phyloP scores from a whole-genome alignment of 1,140 invertebrate genomes.

The Cydia pomonella region DNA sequence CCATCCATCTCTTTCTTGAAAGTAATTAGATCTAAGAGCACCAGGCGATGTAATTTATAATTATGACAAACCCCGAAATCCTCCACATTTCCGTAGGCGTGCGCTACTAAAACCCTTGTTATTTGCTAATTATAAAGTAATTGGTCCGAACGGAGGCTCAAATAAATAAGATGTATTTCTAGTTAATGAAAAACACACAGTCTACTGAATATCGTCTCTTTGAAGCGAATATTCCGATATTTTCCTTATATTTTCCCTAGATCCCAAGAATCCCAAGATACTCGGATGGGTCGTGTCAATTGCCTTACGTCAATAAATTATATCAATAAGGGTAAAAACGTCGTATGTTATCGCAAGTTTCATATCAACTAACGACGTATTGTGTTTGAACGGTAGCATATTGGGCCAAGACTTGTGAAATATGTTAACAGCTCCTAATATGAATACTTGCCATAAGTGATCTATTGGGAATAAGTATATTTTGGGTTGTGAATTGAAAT shows the following conservation, averaged over 20 bases:
- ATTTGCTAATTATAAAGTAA: background rate
- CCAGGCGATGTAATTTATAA: background rate
- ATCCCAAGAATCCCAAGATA: background rate
- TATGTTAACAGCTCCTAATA: constrained; percentile 20
- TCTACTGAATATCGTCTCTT: background rate
- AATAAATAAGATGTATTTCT: background rate
- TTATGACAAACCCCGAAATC: background rate
- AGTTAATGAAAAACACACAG: background rate
- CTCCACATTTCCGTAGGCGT: background rate
- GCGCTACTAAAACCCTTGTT: background rate
- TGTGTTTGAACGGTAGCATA: background rate
- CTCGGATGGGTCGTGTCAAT: constrained; percentile 5
- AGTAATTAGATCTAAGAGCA: no score
- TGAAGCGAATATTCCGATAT: constrained; percentile 1
- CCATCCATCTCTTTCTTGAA: no score
- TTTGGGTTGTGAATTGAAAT: background rate
- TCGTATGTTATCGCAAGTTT: background rate
- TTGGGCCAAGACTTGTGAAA: constrained; percentile 10
- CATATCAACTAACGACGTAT: background rate
- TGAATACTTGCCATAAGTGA: constrained; percentile 7
- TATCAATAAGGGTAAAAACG: background rate
- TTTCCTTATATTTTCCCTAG: constrained; percentile 9
- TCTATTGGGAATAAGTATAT: constrained; percentile 6
- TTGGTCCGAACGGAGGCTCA: background rate
- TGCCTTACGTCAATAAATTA: constrained; percentile 24